phyloP scores from a whole-genome alignment of 2,888 invertebrate species.

The Tanaodytes sp. region DNA sequence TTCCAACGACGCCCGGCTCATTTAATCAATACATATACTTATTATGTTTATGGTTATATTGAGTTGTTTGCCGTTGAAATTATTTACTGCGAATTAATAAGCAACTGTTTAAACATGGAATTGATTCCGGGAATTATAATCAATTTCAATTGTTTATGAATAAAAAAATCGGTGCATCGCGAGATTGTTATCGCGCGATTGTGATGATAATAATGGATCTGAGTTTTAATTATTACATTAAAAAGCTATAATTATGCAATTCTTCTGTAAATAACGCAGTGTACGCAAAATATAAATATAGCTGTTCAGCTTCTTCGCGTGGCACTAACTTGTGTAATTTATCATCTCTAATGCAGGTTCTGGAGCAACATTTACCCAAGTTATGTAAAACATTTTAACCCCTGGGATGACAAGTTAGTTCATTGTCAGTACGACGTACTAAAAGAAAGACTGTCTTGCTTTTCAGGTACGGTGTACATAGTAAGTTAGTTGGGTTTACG shows the following conservation, averaged over 20 bases:
- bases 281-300: conserved; percentile 40
- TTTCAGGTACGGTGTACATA: conserved; percentile 5
- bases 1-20: too few relatives aligned
- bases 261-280: conserved; percentile 20
- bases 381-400: conserved; percentile 48
- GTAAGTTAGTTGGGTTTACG: conserved; percentile 3
- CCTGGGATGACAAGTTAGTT: conserved; percentile 39
- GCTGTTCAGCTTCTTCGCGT: conserved; percentile 36
- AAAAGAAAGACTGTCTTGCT: conserved; percentile 21
- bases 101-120: too few relatives aligned
- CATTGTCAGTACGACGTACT: conserved; percentile 32
- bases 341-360: conserved; percentile 29
- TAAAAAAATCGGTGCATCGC: too few relatives aligned
- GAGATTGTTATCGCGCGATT: conserved; percentile 8
- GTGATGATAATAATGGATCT: conserved; percentile 32
- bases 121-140: too few relatives aligned
- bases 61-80: too few relatives aligned
- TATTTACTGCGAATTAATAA: too few relatives aligned
- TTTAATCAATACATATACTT: too few relatives aligned
- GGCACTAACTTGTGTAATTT: conserved; percentile 36
- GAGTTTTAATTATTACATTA: conserved; percentile 32
- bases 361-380: conserved; percentile 32
- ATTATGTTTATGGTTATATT: too few relatives aligned
- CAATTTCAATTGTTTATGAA: too few relatives aligned
- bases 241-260: conserved; percentile 29